These are phyloP conservation scores for Trissonchulus latispiculum DNA, from an alignment of 2,888 invertebrate species.

Conservation along the genomic window DNA sequence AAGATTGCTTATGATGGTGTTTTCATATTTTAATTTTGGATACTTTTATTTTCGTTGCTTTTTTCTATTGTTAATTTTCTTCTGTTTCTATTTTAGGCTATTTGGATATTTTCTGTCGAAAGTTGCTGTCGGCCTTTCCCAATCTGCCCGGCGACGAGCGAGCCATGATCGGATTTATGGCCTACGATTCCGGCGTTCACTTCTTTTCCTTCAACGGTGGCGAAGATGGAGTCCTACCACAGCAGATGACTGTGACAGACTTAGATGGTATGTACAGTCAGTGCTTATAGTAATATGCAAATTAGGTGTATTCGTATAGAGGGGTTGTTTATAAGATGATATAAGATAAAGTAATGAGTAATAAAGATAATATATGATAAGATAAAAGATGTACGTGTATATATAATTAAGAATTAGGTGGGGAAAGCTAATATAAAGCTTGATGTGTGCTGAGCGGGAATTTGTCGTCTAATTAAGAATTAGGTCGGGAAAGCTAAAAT, in stretches of 20 bases:
- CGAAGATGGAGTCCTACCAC: constrained; percentile 42
- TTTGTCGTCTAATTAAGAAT: too few relatives aligned
- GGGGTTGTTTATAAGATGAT: too few relatives aligned
- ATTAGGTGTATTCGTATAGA: too few relatives aligned
- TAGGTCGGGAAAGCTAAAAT: too few relatives aligned
- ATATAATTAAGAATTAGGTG: too few relatives aligned
- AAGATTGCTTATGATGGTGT: constrained; percentile 15
- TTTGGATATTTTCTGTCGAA: constrained; percentile 67
- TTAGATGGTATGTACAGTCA: constrained; percentile 77
- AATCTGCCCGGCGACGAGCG: constrained; percentile 86
- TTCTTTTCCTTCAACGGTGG: constrained; percentile 59
- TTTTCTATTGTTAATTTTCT: constrained; percentile 17
- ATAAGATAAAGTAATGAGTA: too few relatives aligned
- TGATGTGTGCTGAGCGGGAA: too few relatives aligned
- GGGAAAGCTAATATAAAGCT: too few relatives aligned
- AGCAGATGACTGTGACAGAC: constrained; percentile 63
- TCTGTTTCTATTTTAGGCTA: constrained; percentile 53
- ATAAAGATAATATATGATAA: too few relatives aligned
- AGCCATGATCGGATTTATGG: constrained; percentile 84
- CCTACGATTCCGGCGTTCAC: constrained; percentile 79
- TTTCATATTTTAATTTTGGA: constrained; percentile 6
- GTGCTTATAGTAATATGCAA: too few relatives aligned
- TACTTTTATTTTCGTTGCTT: too few relatives aligned
- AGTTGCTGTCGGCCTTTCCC: constrained; percentile 65
- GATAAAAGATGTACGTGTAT: too few relatives aligned